Base-by-base conservation (phyloP, 2,888 invertebrate species). In the Drosophila mettleri region DNA sequence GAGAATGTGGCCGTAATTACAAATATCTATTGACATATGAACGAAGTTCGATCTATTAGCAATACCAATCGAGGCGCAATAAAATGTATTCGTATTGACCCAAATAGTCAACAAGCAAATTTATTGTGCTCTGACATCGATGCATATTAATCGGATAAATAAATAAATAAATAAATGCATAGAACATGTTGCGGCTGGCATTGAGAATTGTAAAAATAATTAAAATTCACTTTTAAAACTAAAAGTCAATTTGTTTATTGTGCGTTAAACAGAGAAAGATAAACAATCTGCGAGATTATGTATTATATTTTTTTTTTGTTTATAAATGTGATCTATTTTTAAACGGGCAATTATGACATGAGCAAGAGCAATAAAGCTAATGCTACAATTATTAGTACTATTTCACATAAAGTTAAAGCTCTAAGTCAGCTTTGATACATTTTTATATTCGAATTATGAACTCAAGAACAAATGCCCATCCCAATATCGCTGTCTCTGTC, bases 21-120 rank as follows among this genome's bases (percentile, higher is more conserved):
- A 20, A 18, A 38, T 69, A 52, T 46, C 20, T 62, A 43, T 54
- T 31, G 43, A 24, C 24, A 22, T 43, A 51, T 41, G 29, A 22
- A 22, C 48, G 12, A 9, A 8, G n/a, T n/a, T 18, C n/a, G 38
- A n/a, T 48, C 33, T 7, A 22, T 29, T 12, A 1, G 34, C 38
- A 14, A 61, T 43, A 53, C 48, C 58, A 53, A 46, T 48, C 0
- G 48, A 14, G 65, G 68, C n/a, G n/a, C 68, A 38, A 66, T 52
- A 62, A 65, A 60, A 59, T 65, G 29, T 33, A 62, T 62, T 57
- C 60, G 46, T 53, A 54, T 66, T 83, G 78, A 83, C 80, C 80
- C 24, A 78, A 74, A 80, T 83, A 57, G 24, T 27, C 65, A 65
- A 18, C 55, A 73, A 64, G 69, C 54, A 55, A 57, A 79, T 59